Base-by-base conservation (phyloP, 2,113 vertebrate genomes). In the Tetraodon nigroviridis region DNA sequence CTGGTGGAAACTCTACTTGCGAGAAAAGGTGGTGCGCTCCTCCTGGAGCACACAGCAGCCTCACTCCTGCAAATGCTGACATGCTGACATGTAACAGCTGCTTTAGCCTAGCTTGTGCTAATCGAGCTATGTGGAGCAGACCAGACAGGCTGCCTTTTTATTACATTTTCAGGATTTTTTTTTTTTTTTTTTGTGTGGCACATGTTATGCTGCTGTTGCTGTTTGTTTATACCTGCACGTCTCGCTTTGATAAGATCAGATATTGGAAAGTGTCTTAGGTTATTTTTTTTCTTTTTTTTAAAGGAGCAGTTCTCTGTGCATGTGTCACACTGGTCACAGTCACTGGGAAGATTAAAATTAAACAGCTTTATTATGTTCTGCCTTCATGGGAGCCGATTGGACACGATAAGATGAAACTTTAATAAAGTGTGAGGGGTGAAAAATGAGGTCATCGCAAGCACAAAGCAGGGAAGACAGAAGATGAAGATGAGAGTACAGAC, bases 331-430 rank as follows among this genome's bases (percentile, higher is more conserved):
- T 1, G 6, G 71, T 71, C 64, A 67, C 57, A 67, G 21, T 57
- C 11, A 62, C 56, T 49, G 53, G 27, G 27, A 50, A 74, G 64
- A 73, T 79, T 51, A 24, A 65, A 84, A 77, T 80, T 46, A 65
- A 78, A 78, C 62, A 73, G 62, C 62, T 78, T 74, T 65, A 75
- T 72, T 82, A 59, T 75, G 70, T 64, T 54, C 32, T 56, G 61
- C 42, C 55, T 74, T 73, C 45, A 61, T 53, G 69, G 61, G 59
- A 75, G 53, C 20, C 1, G 66, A 65, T 63, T 60, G 74, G 71
- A 78, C 51, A 57, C 70, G 74, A 86, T 82, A 58, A 64, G 56
- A 78, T 67, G 19, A 75, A 75, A 80, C 58, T 78, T 79, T 73
- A 72, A 78, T 78, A 76, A 81, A 78, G 59, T 40, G 54, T 53